These are phyloP conservation scores for Netelia virgata DNA, from an alignment of 2,888 invertebrate genomes.

Conservation along the genomic window DNA sequence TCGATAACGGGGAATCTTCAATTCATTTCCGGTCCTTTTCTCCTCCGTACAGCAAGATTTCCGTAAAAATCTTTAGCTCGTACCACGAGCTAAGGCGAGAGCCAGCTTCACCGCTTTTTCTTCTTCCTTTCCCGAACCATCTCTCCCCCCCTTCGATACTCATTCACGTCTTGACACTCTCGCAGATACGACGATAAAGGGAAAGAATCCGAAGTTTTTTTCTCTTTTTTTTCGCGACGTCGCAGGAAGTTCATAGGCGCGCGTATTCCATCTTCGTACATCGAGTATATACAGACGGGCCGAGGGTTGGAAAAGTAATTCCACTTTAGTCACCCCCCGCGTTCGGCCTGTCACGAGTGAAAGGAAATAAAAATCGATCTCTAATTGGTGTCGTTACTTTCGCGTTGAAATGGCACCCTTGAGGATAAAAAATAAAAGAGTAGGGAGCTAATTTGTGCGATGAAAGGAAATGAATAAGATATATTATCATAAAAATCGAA, in stretches of 20 bases:
- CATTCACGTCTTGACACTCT: conserved; percentile 40
- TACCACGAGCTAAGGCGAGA: conserved; percentile 1
- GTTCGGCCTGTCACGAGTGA: neutral
- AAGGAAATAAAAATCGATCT: conserved; percentile 2
- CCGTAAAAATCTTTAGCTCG: conserved; percentile 41
- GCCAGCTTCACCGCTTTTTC: neutral
- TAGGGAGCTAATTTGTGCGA: neutral
- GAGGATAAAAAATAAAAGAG: neutral
- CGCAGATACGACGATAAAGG: conserved; percentile 41
- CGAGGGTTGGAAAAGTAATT: conserved; percentile 19
- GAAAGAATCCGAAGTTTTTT: neutral
- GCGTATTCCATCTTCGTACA: neutral
- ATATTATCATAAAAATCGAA: conserved; percentile 49
- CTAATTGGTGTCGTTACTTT: conserved; percentile 41
- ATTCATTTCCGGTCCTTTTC: conserved; percentile 47
- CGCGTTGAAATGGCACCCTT: conserved; percentile 5
- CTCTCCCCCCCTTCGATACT: neutral
- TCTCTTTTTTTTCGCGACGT: neutral
- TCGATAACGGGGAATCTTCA: conserved; percentile 24
- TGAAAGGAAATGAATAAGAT: conserved; percentile 46
- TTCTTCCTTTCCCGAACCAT: neutral
- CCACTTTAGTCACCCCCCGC: neutral
- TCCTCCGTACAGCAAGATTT: conserved; percentile 14
- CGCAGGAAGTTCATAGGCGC: conserved; percentile 15
- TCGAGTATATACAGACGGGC: neutral